Conservation (phyloP, 2,888 invertebrate species). For the Petrolisthes cinctipes region DNA sequence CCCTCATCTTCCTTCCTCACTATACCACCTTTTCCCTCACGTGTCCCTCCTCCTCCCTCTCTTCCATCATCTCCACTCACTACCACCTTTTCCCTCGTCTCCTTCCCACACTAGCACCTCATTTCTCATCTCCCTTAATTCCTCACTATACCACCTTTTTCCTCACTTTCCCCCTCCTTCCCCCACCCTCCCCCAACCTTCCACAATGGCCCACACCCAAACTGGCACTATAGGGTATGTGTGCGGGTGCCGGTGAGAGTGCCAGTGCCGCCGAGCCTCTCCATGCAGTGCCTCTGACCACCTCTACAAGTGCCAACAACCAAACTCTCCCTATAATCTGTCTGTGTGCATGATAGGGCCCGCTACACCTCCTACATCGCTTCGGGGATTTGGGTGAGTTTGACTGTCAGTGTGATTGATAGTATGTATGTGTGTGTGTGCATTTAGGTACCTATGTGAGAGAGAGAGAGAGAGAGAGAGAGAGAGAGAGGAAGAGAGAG, state of each 20-base stretch:
- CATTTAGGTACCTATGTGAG: not conserved
- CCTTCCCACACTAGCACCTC: not conserved
- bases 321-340: not conserved
- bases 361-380: not conserved
- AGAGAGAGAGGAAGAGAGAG: constrained; percentile 24
- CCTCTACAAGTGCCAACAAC: not conserved
- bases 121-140: not conserved
- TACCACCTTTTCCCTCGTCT: not conserved
- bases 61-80: not conserved
- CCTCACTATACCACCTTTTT: not conserved
- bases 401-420: not conserved
- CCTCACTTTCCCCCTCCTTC: not conserved
- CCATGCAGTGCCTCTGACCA: not conserved
- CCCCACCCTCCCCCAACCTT: not conserved
- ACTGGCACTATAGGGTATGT: not conserved
- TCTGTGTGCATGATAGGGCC: not conserved
- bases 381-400: not conserved
- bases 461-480: constrained; percentile 28
- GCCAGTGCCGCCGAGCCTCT: not conserved
- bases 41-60: not conserved
- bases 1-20: not conserved
- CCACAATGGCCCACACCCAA: not conserved
- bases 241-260: not conserved
- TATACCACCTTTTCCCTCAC: not conserved
- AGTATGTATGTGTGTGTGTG: not conserved